Evolutionary conservation across 2,797 vertebrate species (phyloP), one percentile per base, ranked within the genome.

Genomic region (Gadopsis bispinosus): DNA sequence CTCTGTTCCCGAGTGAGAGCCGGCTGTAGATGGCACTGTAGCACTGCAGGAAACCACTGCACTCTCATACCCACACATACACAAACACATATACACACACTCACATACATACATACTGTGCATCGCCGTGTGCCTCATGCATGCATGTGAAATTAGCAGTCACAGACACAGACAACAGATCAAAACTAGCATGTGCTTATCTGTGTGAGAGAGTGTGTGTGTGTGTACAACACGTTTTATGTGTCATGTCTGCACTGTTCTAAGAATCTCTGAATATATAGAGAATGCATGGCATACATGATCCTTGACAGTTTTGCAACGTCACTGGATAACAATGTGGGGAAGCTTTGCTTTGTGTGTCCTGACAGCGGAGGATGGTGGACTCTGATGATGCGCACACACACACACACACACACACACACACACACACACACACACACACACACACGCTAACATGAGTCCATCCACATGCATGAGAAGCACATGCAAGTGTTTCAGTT

Each of bases 21-120:
- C 0, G 19, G 8, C 93, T 92, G 86, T 93, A 92, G 93, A 84
- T 93, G 93, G 93, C 93, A 93, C 88, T 94, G 84, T 75, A 90
- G 90, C 87, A 90, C 92, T 88, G 77, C 81, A 89, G 74, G 77
- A 89, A 75, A 87, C 41, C 61, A 29, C 55, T 0, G 29, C 0
- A 1, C 48, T 51, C 54, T 12, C 37, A 16, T 17, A 35, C 10
- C 14, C 61, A 43, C 35, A 12, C 17, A n/a, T 26, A 19, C 20
- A 37, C 16, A 22, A 31, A 73, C 8, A 50, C 29, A 47, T 1
- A 66, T 35, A 74, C 16, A 45, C 9, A 65, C 43, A 60, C 26
- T 26, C 20, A 43, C 13, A 17, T 3, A 13, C n/a, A 50, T 5
- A 33, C 29, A 53, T 35, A 29, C 8, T 59, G 22, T 58, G 47